These are phyloP conservation scores for Drosophila nebulosa DNA, from an alignment of 1,140 invertebrate genomes.

Conservation along the genomic window DNA sequence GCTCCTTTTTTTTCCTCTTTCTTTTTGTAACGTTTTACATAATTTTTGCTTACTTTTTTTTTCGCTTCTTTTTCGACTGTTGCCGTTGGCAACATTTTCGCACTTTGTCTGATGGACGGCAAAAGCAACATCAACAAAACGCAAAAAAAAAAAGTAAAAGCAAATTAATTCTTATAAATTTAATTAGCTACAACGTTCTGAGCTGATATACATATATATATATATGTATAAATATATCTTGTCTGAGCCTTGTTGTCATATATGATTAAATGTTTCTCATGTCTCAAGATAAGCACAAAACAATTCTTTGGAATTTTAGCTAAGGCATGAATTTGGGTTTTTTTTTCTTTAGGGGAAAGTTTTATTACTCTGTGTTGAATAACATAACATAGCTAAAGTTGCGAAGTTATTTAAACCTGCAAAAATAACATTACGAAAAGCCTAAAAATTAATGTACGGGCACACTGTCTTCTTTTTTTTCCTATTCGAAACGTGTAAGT, in stretches of 20 bases:
- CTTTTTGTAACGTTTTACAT: neutral
- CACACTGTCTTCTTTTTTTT: too few relatives aligned
- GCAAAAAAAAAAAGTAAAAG: too few relatives aligned
- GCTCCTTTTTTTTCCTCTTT: constrained; percentile 25
- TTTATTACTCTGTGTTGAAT: too few relatives aligned
- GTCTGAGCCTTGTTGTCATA: neutral
- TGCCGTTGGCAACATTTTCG: constrained; percentile 50
- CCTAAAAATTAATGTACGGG: too few relatives aligned
- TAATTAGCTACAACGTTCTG: constrained; percentile 45
- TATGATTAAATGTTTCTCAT: neutral
- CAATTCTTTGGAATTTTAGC: neutral
- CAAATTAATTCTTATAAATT: constrained; percentile 78
- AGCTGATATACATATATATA: neutral
- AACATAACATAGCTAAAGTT: too few relatives aligned
- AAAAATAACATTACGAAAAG: too few relatives aligned
- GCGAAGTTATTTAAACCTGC: too few relatives aligned
- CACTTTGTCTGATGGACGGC: constrained; percentile 40
- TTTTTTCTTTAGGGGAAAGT: too few relatives aligned
- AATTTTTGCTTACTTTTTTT: constrained; percentile 11
- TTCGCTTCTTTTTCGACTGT: constrained; percentile 23
- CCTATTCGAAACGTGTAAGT: too few relatives aligned
- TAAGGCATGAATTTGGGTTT: neutral
- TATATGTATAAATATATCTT: neutral
- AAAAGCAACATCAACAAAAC: too few relatives aligned
- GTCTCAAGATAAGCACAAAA: neutral